Base-by-base conservation (phyloP, 1,140 invertebrate species). In the Argopecten irradians region DNA sequence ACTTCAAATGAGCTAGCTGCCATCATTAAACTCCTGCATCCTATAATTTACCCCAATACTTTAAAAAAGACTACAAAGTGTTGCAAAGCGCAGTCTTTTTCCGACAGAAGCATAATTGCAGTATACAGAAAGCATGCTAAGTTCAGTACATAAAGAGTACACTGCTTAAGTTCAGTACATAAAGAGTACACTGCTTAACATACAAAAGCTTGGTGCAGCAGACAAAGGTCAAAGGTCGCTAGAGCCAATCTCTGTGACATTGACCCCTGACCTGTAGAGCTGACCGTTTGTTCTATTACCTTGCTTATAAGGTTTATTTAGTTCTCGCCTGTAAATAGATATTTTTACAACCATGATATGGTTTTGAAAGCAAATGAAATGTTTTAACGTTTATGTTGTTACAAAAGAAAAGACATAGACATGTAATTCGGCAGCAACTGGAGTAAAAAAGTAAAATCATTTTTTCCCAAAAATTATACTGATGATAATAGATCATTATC, bases 251-350 rank as follows among this genome's bases (percentile, higher is more conserved):
- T 28, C 55, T 71, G n/a, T n/a, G 55, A n/a, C 55, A 71, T 5
- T 71, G 55, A 71, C 55, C 55, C 55, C 55, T 28, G 16, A 33
- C 39, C 34, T 86, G 0, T 41, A 86, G 1, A 84, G 34, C 2
- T 39, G n/a, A 82, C 34, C 34, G 3, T 35, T 34, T 28, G 87
- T 83, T 34, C 19, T 84, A 41, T 41, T 86, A 86, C 84, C 84
- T 86, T 35, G 28, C 16, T 39, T 41, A 86, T 86, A 86, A 13
- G 34, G 19, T 86, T 86, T 86, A 32, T 16, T 35, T 34, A 39
- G 39, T 13, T 84, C 33, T 84, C 32, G 83, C 83, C 83, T 88
- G 82, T 46, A 34, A 71, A 84, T 82, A 46, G 43, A 39, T 84
- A 22, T 22, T 88, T 71, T 33, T 71, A 71, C 43, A 46, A 46